Conservation (phyloP, 2,113 vertebrate species). For the Gulo gulo region DNA sequence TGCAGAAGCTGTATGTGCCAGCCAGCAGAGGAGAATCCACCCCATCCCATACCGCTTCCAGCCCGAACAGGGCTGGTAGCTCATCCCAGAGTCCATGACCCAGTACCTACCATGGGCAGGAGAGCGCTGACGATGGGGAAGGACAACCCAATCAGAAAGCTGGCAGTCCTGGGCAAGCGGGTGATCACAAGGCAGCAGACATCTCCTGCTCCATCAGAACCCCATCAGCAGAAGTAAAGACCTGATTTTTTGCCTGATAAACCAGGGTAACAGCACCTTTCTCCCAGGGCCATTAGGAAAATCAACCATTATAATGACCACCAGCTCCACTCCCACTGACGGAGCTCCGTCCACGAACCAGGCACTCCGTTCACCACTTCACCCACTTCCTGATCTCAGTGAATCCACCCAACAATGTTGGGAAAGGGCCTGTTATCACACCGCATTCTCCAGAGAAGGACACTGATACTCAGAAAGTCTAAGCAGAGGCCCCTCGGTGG, state of each 20-base stretch:
- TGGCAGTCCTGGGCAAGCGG: background rate
- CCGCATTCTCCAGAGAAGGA: background rate
- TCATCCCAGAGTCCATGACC: background rate
- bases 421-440: background rate
- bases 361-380: background rate
- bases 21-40: background rate
- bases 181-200: background rate
- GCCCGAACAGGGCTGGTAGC: background rate
- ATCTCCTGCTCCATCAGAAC: background rate
- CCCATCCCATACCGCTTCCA: background rate
- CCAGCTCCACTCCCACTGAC: no score
- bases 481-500: background rate
- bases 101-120: background rate
- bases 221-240: background rate
- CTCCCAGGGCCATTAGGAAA: background rate
- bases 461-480: background rate
- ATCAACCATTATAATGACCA: background rate
- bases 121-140: background rate
- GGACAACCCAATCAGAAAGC: background rate
- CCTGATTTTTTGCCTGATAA: background rate
- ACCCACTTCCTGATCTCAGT: background rate
- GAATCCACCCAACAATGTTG: background rate
- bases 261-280: background rate
- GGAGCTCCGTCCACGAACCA: rapidly evolving
- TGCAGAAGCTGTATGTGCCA: background rate